Percentiles rank a stretch among this genome's conserved stretches.
phyloP scores from a whole-genome alignment of 2,888 invertebrate genomes.

The Drosophila neutralis region DNA sequence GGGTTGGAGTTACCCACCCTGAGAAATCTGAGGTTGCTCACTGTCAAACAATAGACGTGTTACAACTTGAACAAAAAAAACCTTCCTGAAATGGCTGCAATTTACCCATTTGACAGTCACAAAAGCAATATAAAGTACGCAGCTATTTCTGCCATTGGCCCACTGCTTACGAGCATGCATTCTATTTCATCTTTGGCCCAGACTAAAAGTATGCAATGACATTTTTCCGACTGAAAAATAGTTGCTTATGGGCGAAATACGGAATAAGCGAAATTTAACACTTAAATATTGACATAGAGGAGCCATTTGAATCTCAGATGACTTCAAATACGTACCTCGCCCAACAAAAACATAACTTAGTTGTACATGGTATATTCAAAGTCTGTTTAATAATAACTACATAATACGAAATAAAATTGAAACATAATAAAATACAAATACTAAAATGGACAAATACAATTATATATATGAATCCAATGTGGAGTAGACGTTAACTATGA shows the following conservation, averaged over 20 bases:
- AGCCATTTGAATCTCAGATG: background rate
- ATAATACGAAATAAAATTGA: conserved; percentile 49
- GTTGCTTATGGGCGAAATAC: too few relatives aligned
- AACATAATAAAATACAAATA: conserved; percentile 68
- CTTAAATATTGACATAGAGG: background rate
- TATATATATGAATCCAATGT: conserved; percentile 54
- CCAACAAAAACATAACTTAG: background rate
- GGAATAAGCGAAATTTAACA: background rate
- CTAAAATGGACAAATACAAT: conserved; percentile 55
- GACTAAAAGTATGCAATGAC: background rate
- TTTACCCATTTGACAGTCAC: background rate
- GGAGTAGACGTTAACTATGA: conserved; percentile 48
- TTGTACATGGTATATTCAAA: conserved; percentile 13
- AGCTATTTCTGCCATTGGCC: background rate
- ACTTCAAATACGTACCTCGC: background rate
- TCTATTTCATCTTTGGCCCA: too few relatives aligned
- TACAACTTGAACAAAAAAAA: background rate
- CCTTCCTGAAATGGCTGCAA: background rate
- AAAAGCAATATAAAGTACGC: background rate
- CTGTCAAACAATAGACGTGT: too few relatives aligned
- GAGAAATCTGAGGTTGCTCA: too few relatives aligned
- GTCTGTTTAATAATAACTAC: conserved; percentile 54
- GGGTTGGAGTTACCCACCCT: too few relatives aligned
- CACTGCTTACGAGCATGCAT: background rate
- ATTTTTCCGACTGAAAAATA: background rate